These are phyloP conservation scores for Acrossocheilus fasciatus DNA, from an alignment of 2,797 vertebrate genomes.

Conservation along the genomic window DNA sequence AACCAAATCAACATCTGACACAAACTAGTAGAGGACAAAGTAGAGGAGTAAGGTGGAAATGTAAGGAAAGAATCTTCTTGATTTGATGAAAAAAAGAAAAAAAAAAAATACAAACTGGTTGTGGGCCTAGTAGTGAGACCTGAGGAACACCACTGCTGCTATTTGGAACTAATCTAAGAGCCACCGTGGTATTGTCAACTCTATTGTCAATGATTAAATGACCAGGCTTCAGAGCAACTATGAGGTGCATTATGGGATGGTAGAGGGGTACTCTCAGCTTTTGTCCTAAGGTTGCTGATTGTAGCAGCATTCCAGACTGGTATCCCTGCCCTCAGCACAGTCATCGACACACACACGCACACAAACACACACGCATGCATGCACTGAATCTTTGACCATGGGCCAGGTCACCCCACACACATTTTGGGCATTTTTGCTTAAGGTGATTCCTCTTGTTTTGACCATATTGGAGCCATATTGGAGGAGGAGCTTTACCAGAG, in stretches of 20 bases:
- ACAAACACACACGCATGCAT: conserved; percentile 38
- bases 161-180: conserved; percentile 44
- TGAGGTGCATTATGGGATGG: conserved; percentile 55
- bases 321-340: conserved; percentile 65
- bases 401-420: conserved; percentile 49
- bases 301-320: conserved; percentile 74
- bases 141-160: conserved; percentile 16
- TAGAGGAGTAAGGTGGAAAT: not conserved
- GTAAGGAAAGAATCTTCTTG: not conserved
- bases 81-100: not conserved
- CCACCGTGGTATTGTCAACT: conserved; percentile 25
- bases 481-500: conserved; percentile 48
- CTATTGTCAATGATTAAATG: conserved; percentile 47
- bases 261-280: conserved; percentile 56
- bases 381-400: conserved; percentile 40
- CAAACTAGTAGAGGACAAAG: not conserved
- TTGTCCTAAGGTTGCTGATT: conserved; percentile 68
- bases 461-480: conserved; percentile 33
- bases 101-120: not conserved
- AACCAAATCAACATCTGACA: not conserved
- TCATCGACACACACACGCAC: conserved; percentile 46
- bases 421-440: conserved; percentile 45
- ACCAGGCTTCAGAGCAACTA: conserved; percentile 36
- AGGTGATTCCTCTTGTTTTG: conserved; percentile 47
- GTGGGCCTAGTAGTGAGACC: conserved; percentile 9